Base-by-base conservation (phyloP, 2,113 vertebrate genomes). In the Nibea coibor region DNA sequence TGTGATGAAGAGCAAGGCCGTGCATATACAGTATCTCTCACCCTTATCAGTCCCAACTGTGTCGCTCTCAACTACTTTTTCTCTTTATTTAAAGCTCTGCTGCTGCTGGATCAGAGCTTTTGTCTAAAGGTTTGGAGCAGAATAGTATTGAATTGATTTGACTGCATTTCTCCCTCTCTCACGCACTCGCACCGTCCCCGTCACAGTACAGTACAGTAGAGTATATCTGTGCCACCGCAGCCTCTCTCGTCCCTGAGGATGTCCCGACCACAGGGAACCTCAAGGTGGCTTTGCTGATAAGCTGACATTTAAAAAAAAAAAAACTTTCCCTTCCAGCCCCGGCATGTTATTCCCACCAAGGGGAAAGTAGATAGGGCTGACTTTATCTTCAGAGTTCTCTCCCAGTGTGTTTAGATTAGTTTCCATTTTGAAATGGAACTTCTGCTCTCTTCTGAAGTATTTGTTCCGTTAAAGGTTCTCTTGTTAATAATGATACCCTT, bases 241-340 rank as follows among this genome's bases (percentile, higher is more conserved):
- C 26, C 20, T 51, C 26, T 9, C 7, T 14, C 0, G 26, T 28
- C 28, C 45, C 31, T 0, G 17, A 75, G 61, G 59, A 64, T 19
- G 48, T 57, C 39, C 73, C 47, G 50, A 56, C 62, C 35, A 8
- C 39, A 47, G 74, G 57, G 68, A 5, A 61, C 54, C 45, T 50
- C 70, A 73, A 53, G 50, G 64, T 84, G 80, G 47, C 42, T 43
- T 17, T 26, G 19, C 73, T 75, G 87, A 89, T 89, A 77, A 75
- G 17, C 19, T 71, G 16, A 57, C 51, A 39, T 56, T 43, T n/a
- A n/a, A n/a, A 5, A 10, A 66, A 28, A 20, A 50, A 20, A 50
- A 2, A 45, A 67, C 17, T n/a, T 54, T 51, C n/a, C 53, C n/a
- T 20, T 28, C 51, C 35, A 10, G 53, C 35, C 35, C 11, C 53